Percentiles rank a stretch among this genome's conserved stretches.
Conservation (phyloP, 1,140 invertebrate genomes). For the Drosophila guanche region DNA sequence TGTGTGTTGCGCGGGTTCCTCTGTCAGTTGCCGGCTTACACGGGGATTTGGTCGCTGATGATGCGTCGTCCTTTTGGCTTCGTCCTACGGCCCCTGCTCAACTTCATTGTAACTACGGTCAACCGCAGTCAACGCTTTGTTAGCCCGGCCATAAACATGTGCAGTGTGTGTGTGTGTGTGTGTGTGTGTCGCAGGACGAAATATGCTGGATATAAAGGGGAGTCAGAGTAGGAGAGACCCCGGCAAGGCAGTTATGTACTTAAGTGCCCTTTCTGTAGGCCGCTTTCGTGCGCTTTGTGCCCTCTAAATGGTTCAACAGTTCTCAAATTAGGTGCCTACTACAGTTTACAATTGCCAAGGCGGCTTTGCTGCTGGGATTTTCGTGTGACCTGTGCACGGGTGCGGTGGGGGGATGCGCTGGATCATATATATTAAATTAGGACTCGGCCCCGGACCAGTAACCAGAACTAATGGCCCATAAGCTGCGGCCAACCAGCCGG, state of each 20-base stretch:
- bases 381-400: constrained; percentile 42
- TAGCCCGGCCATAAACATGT: constrained; percentile 75
- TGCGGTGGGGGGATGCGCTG: too few relatives aligned
- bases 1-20: constrained; percentile 13
- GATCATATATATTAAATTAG: constrained; percentile 74
- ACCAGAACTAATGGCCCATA: constrained; percentile 22
- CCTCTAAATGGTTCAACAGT: constrained; percentile 75
- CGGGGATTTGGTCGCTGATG: constrained; percentile 62
- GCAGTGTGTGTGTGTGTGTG: not conserved
- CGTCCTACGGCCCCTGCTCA: not conserved
- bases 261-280: constrained; percentile 49
- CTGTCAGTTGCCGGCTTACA: constrained; percentile 41
- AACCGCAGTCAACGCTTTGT: constrained; percentile 76
- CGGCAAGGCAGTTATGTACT: constrained; percentile 37
- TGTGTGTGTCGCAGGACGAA: too few relatives aligned
- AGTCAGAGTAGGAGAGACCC: not conserved
- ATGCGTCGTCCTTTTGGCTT: constrained; percentile 21
- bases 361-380: constrained; percentile 64
- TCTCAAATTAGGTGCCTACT: constrained; percentile 78
- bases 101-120: constrained; percentile 54
- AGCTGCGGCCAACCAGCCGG: not conserved
- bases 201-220: not conserved
- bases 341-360: constrained; percentile 63
- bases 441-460: not conserved
- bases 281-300: constrained; percentile 48